Evolutionary conservation across 2,113 vertebrate species (phyloP).

Genomic region (Deroptyus accipitrinus): DNA sequence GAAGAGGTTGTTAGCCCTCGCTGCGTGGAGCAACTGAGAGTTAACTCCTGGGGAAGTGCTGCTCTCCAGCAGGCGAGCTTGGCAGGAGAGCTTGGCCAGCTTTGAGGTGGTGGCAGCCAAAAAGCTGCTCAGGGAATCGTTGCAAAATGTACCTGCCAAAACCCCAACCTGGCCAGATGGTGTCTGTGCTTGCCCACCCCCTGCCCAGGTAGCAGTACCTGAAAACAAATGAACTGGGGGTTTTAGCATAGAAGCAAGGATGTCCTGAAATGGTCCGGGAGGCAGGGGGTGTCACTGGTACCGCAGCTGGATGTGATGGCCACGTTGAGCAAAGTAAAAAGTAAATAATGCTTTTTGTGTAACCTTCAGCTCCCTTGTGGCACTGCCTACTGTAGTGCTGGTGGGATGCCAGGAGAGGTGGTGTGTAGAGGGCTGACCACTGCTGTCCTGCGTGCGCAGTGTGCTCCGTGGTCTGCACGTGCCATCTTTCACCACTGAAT

Average conservation of each 20-base stretch:
- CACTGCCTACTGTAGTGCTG: neutral
- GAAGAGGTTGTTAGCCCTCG: neutral
- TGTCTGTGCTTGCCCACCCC: neutral
- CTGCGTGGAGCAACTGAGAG: neutral
- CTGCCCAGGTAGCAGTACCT: neutral
- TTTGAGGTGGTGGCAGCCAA: slow-evolving; percentile 32
- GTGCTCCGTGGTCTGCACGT: neutral
- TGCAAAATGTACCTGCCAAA: slow-evolving; percentile 18
- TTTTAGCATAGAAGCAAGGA: neutral
- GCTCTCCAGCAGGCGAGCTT: slow-evolving; percentile 14
- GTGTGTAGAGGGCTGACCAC: neutral
- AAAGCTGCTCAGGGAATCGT: neutral
- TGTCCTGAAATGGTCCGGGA: neutral
- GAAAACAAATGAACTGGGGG: neutral
- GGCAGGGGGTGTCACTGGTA: neutral
- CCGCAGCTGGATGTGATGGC: neutral
- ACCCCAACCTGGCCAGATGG: neutral
- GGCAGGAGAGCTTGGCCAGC: slow-evolving; percentile 23
- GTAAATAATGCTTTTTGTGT: neutral
- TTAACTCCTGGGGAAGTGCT: slow-evolving; percentile 57
- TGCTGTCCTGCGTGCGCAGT: neutral
- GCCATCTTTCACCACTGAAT: accelerated
- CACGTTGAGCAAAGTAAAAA: neutral
- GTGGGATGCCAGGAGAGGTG: neutral
- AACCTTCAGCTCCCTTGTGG: neutral